Conservation (phyloP, 2,888 invertebrate species). For the Pharmacophagus antenor region DNA sequence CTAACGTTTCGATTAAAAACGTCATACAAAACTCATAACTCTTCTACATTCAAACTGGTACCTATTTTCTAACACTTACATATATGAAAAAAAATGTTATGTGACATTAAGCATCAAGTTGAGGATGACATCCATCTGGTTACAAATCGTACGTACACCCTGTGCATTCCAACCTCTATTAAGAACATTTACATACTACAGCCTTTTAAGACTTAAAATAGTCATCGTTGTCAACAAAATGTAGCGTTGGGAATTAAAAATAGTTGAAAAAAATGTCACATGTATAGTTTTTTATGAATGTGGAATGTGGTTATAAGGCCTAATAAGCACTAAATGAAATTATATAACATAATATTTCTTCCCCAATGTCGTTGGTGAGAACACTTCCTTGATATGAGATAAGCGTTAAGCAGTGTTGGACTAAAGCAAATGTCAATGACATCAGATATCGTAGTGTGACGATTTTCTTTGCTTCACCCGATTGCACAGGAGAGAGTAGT, state of each 20-base stretch:
- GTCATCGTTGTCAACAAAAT: too few relatives aligned
- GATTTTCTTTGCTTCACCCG: slow-evolving; percentile 32
- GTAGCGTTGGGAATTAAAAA: too few relatives aligned
- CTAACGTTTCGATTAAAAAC: slow-evolving; percentile 20
- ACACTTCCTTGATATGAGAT: slow-evolving; percentile 1
- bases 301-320: not conserved
- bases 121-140: too few relatives aligned
- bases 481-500: slow-evolving; percentile 29
- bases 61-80: not conserved
- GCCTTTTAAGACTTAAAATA: too few relatives aligned
- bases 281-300: not conserved
- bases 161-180: too few relatives aligned
- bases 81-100: not conserved
- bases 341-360: not conserved
- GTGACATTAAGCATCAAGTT: too few relatives aligned
- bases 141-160: too few relatives aligned
- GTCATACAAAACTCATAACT: slow-evolving; percentile 22
- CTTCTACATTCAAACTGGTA: slow-evolving; percentile 1
- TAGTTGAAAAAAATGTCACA: not conserved
- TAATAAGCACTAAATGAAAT: not conserved
- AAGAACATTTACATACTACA: too few relatives aligned
- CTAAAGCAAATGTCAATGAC: slow-evolving; percentile 34
- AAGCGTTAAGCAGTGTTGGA: slow-evolving; percentile 1
- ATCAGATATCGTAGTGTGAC: slow-evolving; percentile 32
- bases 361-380: not conserved